A percentile compares a stretch with the other conserved stretches of the same genome.
phyloP scores from a whole-genome alignment of 1,140 invertebrate genomes.

The Papilio aristodemus region DNA sequence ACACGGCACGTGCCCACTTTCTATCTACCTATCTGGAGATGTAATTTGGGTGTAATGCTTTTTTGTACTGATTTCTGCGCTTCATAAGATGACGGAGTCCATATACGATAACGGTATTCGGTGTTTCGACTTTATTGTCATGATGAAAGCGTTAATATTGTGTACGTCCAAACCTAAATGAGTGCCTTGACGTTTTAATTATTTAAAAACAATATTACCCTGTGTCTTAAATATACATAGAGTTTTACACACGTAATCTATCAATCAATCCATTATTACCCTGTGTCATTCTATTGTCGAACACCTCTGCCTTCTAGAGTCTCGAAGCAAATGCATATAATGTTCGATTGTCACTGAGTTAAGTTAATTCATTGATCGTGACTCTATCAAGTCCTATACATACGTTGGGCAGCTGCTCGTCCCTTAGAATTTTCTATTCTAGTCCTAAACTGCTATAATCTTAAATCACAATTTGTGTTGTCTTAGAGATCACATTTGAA shows the following conservation, averaged over 20 bases:
- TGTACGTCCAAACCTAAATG: not conserved
- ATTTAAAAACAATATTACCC: not conserved
- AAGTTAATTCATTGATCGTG: too few species aligned
- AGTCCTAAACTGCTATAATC: too few species aligned
- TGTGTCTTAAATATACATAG: not conserved
- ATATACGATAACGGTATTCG: conserved; percentile 9
- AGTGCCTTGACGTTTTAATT: not conserved
- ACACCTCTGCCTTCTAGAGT: too few species aligned
- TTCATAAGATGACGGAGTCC: conserved; percentile 13
- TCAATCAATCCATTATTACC: too few species aligned
- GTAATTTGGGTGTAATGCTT: conserved; percentile 71
- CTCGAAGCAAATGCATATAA: too few species aligned
- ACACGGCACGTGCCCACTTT: conserved; percentile 72
- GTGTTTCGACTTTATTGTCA: conserved; percentile 12
- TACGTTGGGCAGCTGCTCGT: too few species aligned
- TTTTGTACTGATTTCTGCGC: conserved; percentile 46
- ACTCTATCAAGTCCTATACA: too few species aligned
- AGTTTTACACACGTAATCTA: too few species aligned
- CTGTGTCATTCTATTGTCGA: too few species aligned
- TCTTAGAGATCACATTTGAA: not conserved
- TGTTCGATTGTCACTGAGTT: too few species aligned
- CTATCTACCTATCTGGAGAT: conserved; percentile 64
- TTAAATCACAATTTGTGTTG: too few species aligned
- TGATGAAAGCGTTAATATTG: conserved; percentile 14
- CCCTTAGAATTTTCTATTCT: too few species aligned